Conservation (phyloP, 1,140 invertebrate species). For the Cherax destructor region DNA sequence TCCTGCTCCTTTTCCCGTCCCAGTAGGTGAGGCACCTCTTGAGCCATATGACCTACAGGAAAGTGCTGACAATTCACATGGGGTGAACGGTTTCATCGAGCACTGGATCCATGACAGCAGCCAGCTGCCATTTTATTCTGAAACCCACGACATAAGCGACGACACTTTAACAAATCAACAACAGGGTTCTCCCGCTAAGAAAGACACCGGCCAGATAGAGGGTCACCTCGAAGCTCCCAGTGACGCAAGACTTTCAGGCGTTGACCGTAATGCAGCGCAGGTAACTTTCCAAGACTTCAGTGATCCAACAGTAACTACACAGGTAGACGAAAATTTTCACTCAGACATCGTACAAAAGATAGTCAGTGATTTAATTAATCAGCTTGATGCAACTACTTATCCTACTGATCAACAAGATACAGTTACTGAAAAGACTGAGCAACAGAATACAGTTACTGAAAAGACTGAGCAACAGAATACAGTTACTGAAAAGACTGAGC, state of each 20-base stretch:
- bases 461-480: too few species aligned
- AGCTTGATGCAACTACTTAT: not conserved
- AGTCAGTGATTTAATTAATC: not conserved
- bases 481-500: too few species aligned
- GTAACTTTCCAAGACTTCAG: not conserved
- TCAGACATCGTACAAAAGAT: not conserved
- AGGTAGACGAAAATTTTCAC: not conserved
- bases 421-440: too few species aligned
- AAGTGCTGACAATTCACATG: not conserved
- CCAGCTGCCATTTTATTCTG: not conserved
- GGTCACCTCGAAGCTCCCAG: not conserved
- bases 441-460: too few species aligned
- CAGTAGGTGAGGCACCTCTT: not conserved
- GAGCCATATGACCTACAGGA: not conserved
- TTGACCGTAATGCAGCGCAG: not conserved
- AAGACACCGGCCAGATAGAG: not conserved
- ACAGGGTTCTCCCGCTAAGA: not conserved
- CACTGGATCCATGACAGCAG: not conserved
- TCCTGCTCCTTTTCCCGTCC: not conserved
- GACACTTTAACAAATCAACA: not conserved
- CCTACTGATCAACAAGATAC: not conserved
- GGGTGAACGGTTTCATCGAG: not conserved
- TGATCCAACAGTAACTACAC: not conserved
- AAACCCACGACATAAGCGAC: not conserved
- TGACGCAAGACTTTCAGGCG: not conserved